Evolutionary conservation across 2,797 vertebrate genomes (phyloP).

Genomic region (Scleropages formosus): DNA sequence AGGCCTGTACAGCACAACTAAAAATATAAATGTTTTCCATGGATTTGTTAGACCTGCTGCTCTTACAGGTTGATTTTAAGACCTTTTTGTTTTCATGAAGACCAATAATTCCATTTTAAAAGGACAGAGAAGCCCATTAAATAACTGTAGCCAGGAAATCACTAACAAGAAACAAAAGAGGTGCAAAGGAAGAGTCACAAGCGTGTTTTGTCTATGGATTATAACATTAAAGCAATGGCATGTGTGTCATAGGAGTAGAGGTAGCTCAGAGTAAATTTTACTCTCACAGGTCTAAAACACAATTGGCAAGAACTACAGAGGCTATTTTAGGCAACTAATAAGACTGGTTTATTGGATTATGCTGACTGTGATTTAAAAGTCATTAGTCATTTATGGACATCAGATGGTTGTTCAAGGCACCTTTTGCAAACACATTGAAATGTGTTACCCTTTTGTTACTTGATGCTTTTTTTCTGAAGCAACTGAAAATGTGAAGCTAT

Average conservation of each 20-base stretch:
- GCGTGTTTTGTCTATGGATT: neutral
- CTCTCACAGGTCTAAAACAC: too few species aligned
- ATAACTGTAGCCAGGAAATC: neutral
- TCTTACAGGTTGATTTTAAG: neutral
- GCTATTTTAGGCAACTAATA: too few species aligned
- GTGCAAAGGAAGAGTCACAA: too few species aligned
- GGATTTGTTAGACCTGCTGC: neutral
- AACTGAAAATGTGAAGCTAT: too few species aligned
- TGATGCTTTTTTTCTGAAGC: too few species aligned
- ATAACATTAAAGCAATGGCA: slow-evolving; percentile 45
- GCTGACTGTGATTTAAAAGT: too few species aligned
- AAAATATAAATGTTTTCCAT: neutral
- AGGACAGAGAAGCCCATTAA: neutral
- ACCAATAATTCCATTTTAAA: neutral
- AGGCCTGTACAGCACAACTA: neutral
- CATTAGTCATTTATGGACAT: too few species aligned
- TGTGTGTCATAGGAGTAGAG: slow-evolving; percentile 45
- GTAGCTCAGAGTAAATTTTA: slow-evolving; percentile 25
- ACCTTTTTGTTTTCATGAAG: neutral
- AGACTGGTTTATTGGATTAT: too few species aligned
- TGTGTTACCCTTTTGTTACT: too few species aligned
- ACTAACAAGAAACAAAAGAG: neutral
- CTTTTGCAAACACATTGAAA: too few species aligned
- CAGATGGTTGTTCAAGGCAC: too few species aligned
- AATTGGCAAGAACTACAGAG: too few species aligned